These are phyloP conservation scores for Shargacucullia verbasci DNA, from an alignment of 2,888 invertebrate species.

Conservation along the genomic window DNA sequence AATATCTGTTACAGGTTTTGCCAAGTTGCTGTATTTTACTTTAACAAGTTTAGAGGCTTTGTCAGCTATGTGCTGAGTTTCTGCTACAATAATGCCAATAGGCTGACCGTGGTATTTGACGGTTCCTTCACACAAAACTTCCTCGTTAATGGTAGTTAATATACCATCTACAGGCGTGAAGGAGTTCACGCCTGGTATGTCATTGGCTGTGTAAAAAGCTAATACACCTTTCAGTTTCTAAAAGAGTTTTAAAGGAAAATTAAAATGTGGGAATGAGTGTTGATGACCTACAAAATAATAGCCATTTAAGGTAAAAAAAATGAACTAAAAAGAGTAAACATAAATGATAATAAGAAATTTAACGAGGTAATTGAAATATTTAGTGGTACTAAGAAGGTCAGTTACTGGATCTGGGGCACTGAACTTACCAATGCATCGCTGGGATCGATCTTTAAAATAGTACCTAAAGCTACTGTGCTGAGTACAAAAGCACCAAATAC, in stretches of 20 bases:
- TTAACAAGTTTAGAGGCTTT: constrained; percentile 87
- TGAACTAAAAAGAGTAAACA: too few relatives aligned
- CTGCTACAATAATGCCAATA: constrained; percentile 87
- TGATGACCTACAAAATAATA: too few relatives aligned
- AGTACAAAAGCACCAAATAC: constrained; percentile 91
- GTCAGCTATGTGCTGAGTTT: constrained; percentile 84
- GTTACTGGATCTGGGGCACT: too few relatives aligned
- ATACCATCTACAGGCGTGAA: constrained; percentile 72
- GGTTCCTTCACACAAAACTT: constrained; percentile 69
- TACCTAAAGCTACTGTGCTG: constrained; percentile 82
- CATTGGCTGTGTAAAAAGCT: constrained; percentile 90
- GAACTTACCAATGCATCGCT: constrained; percentile 89
- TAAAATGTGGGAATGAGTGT: too few relatives aligned
- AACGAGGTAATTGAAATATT: too few relatives aligned
- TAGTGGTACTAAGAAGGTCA: too few relatives aligned
- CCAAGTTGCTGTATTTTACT: constrained; percentile 81
- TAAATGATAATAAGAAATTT: too few relatives aligned
- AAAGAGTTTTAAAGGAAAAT: constrained; percentile 38
- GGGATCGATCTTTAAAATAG: constrained; percentile 88
- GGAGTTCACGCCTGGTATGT: constrained; percentile 90
- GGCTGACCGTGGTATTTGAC: constrained; percentile 67
- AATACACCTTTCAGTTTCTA: constrained; percentile 90
- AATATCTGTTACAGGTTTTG: constrained; percentile 33
- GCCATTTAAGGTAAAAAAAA: too few relatives aligned
- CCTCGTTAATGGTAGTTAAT: constrained; percentile 47